Evolutionary conservation across 53 echinoderm and acorn worm genomes (phyloP).

Genomic region (Zoroaster sp.): DNA sequence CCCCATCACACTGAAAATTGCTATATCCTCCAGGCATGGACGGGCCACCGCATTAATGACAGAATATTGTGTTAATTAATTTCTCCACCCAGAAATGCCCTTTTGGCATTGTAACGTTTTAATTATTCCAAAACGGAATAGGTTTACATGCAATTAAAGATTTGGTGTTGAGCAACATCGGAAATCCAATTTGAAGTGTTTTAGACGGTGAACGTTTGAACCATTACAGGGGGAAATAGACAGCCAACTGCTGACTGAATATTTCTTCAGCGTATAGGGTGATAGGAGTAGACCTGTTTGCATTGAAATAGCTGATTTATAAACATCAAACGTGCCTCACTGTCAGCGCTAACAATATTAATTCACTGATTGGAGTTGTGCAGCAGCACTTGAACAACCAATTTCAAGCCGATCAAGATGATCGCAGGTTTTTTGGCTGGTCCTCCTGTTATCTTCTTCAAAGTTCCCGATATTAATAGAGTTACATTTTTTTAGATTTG

Average conservation of each 20-base stretch:
- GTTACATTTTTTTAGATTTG: not conserved
- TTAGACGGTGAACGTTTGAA: not conserved
- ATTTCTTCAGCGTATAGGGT: not conserved
- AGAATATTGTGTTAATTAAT: not conserved
- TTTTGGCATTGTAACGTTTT: not conserved
- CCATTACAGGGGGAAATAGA: not conserved
- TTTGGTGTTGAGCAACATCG: not conserved
- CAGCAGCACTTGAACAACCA: slow-evolving; percentile 44
- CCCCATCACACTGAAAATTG: not conserved
- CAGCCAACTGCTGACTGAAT: not conserved
- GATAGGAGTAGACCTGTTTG: not conserved
- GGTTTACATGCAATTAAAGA: not conserved
- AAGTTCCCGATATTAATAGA: slow-evolving; percentile 24
- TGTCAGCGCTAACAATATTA: slow-evolving; percentile 32
- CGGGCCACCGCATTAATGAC: not conserved
- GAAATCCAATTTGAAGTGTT: not conserved
- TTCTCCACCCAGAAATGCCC: not conserved
- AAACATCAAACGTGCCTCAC: slow-evolving; percentile 37
- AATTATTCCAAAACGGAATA: not conserved
- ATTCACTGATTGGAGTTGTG: slow-evolving; percentile 52
- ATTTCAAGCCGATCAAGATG: slow-evolving; percentile 49
- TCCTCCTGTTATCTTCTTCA: not conserved
- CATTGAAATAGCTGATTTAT: slow-evolving; percentile 32
- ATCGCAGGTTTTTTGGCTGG: not conserved
- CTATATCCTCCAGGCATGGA: not conserved